Evolutionary conservation across 2,113 vertebrate genomes (phyloP).

Genomic region (Elachura formosa): DNA sequence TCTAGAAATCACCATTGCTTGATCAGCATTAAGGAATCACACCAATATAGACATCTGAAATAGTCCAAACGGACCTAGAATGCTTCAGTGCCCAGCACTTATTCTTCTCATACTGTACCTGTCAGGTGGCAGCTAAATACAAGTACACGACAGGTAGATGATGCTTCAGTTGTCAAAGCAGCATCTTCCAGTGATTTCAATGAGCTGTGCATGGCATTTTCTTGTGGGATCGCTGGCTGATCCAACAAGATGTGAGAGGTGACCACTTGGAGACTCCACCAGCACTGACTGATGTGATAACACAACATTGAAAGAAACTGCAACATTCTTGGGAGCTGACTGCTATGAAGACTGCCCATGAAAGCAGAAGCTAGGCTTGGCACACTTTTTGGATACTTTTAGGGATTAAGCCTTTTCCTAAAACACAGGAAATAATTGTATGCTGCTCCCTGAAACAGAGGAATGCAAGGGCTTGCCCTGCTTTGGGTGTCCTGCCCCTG

Average conservation of each 20-base stretch:
- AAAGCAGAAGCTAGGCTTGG: not conserved
- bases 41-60: not conserved
- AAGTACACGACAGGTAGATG: slow-evolving; percentile 5
- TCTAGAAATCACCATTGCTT: not conserved
- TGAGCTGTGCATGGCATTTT: slow-evolving; percentile 23
- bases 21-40: not conserved
- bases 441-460: not conserved
- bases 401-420: not conserved
- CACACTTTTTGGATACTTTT: not conserved
- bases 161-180: slow-evolving; percentile 49
- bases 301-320: not conserved
- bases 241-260: slow-evolving; percentile 45
- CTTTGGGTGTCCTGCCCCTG: not conserved
- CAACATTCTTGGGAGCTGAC: not conserved
- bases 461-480: not conserved
- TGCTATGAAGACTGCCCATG: not conserved
- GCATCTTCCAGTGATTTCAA: slow-evolving; percentile 56
- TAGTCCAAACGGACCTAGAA: not conserved
- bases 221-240: slow-evolving; percentile 47
- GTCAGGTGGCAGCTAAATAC: slow-evolving; percentile 52
- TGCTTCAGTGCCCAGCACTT: not conserved
- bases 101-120: slow-evolving; percentile 56
- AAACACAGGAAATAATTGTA: not conserved
- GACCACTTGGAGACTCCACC: slow-evolving; percentile 31
- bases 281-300: not conserved